These are phyloP conservation scores for Lasiommata megera DNA, from an alignment of 2,888 invertebrate species.

Conservation along the genomic window DNA sequence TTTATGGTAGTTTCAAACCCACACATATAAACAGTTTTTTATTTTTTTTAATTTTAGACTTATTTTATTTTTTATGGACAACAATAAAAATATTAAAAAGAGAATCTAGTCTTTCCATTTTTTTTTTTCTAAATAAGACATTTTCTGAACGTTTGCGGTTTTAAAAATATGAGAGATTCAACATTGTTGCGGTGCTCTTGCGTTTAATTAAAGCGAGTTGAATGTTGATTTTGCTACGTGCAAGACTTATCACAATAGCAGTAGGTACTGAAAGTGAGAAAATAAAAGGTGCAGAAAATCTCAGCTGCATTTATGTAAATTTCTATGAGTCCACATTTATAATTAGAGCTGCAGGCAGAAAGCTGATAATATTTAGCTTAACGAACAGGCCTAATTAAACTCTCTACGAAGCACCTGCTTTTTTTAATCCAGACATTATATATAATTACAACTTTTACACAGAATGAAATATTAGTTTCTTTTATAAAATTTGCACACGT, in stretches of 20 bases:
- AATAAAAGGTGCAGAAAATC: conserved; percentile 15
- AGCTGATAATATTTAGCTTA: conserved; percentile 29
- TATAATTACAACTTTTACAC: too few relatives aligned
- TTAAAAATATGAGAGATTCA: background rate
- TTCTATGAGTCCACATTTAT: conserved; percentile 41
- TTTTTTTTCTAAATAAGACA: background rate
- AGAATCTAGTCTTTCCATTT: background rate
- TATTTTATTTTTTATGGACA: too few relatives aligned
- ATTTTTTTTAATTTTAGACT: too few relatives aligned
- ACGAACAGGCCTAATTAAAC: conserved; percentile 5
- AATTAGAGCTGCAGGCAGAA: conserved; percentile 46
- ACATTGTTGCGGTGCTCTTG: background rate
- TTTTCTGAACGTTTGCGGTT: background rate
- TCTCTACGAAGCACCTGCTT: too few relatives aligned
- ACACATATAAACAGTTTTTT: too few relatives aligned
- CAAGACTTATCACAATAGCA: conserved; percentile 6
- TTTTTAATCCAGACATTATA: too few relatives aligned
- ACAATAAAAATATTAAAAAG: too few relatives aligned
- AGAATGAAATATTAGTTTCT: too few relatives aligned
- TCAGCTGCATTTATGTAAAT: conserved; percentile 16
- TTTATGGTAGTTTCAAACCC: too few relatives aligned
- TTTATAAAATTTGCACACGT: too few relatives aligned
- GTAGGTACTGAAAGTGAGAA: background rate
- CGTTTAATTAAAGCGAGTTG: conserved; percentile 2
- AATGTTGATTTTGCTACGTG: conserved; percentile 10